A percentile compares a stretch with the other conserved stretches of the same genome.
Evolutionary conservation across 2,888 invertebrate genomes (phyloP).

Genomic region (Myopa tessellatipennis): DNA sequence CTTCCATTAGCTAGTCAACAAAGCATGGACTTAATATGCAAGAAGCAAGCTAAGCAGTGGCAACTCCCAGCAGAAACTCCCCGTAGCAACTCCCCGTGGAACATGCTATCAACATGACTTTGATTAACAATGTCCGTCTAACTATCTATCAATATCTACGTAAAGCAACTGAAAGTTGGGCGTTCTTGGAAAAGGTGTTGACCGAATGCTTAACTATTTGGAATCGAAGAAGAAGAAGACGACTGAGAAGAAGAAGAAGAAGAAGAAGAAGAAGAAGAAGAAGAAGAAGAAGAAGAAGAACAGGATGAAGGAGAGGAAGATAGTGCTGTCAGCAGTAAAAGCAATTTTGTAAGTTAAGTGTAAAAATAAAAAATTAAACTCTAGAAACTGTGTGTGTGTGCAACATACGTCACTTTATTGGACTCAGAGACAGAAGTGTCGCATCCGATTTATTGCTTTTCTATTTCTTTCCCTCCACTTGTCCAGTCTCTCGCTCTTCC

Average conservation of each 20-base stretch:
- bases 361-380: constrained; percentile 20
- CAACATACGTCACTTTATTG: not conserved
- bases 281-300: not conserved
- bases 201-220: not conserved
- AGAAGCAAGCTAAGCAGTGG: not conserved
- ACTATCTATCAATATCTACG: not conserved
- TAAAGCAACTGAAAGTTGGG: not conserved
- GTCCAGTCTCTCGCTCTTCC: not conserved
- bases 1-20: constrained; percentile 19
- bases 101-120: not conserved
- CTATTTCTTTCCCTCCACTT: not conserved
- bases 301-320: not conserved
- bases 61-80: not conserved
- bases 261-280: not conserved
- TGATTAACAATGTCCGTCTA: constrained; percentile 8
- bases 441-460: not conserved
- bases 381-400: not conserved
- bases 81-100: not conserved
- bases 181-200: constrained; percentile 3
- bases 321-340: not conserved
- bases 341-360: constrained; percentile 6
- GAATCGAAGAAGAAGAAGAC: not conserved
- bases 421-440: too few relatives aligned
- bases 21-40: constrained; percentile 21
- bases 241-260: not conserved